Percentiles rank a stretch among this genome's conserved stretches.
Evolutionary conservation across 1,140 invertebrate genomes (phyloP).

Genomic region (Pseudomyrmex concolor): DNA sequence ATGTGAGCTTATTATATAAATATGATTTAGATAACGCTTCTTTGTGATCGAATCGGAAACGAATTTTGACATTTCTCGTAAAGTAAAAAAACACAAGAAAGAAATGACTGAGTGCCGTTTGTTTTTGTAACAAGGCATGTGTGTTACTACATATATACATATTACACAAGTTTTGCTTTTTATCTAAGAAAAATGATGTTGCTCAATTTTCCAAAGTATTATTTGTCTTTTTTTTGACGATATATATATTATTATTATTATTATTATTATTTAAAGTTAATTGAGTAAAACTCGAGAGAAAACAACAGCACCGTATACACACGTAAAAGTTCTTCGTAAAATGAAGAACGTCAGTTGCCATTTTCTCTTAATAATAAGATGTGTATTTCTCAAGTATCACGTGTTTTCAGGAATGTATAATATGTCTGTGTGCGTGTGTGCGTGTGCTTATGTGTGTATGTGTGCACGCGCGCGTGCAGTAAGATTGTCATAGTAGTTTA

Average conservation of each 20-base stretch:
- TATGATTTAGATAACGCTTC: too few species aligned
- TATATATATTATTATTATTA: neutral
- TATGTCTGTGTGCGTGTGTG: neutral
- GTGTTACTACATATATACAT: too few species aligned
- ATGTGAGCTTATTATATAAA: too few species aligned
- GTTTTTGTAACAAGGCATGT: too few species aligned
- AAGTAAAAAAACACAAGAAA: too few species aligned
- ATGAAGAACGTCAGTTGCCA: constrained; percentile 14
- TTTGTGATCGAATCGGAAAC: too few species aligned
- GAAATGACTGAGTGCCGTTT: too few species aligned
- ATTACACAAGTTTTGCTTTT: too few species aligned
- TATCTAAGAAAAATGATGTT: too few species aligned
- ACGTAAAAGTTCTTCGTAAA: constrained; percentile 8
- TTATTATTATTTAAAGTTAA: constrained; percentile 26
- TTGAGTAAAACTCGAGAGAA: neutral
- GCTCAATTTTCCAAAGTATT: too few species aligned
- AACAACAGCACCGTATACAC: constrained; percentile 6
- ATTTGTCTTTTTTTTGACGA: too few species aligned
- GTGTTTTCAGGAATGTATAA: constrained; percentile 9
- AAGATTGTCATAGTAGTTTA: constrained; percentile 21
- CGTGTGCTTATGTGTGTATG: neutral
- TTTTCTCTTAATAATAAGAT: constrained; percentile 15
- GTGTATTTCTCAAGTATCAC: neutral
- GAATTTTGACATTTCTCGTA: too few species aligned
- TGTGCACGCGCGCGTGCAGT: neutral